Base-by-base conservation (phyloP, 2,888 invertebrate species). In the Lithophane socia region DNA sequence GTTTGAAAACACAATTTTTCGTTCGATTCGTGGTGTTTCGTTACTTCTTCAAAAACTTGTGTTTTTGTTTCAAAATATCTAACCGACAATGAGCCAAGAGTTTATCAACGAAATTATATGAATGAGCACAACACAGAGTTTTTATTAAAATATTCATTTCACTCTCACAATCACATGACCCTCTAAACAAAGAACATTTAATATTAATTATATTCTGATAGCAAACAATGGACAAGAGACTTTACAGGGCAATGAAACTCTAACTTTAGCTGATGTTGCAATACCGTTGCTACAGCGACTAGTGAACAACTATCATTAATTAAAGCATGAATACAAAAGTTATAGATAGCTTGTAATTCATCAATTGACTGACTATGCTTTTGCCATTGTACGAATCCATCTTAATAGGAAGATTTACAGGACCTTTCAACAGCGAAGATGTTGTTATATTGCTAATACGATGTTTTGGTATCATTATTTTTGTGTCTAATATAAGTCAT, bases 251-350 rank as follows among this genome's bases (percentile, higher is more conserved):
- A 82, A 77, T 82, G 76, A 76, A 83, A 73, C 78, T 72, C 73
- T 74, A 75, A 73, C 83, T 72, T 79, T 82, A 72, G 69, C 75
- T 76, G 71, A 80, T 88, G 88, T 88, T 86, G 87, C 86, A 89
- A 90, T 88, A 90, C 86, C 83, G 86, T 89, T 89, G 86, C 86
- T 75, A 83, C 86, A 88, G 63, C 75, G 75, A 75, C 87, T 89
- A 82, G 82, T 70, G 87, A 87, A 88, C 86, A 73, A 89, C 85
- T 86, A 90, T 90, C 91, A 93, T 93, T 93, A 93, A 92, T 93
- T 91, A 91, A 87, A 89, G 73, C 77, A 81, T 87, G 89, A 92
- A 92, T 89, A 89, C 89, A 84, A 84, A 88, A 84, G 77, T 58
- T 82, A 18, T 61, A 58, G 64, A 65, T 74, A 21, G 73, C 52